phyloP scores from a whole-genome alignment of 2,888 invertebrate species.

The Oxystoma pomonae region DNA sequence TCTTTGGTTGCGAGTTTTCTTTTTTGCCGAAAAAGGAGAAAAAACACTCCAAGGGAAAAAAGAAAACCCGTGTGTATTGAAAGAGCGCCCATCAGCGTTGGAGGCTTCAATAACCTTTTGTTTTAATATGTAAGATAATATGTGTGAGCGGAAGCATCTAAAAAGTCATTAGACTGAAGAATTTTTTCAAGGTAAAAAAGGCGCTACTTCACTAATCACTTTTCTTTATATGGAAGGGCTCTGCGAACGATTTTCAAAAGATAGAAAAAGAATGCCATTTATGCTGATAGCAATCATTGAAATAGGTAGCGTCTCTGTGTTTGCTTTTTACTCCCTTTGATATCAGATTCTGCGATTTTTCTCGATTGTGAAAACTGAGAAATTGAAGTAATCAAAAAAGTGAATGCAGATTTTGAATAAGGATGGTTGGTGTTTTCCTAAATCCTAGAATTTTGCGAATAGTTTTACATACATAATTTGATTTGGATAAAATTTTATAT shows the following conservation, averaged over 20 bases:
- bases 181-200: neutral
- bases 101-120: conserved; percentile 30
- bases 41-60: neutral
- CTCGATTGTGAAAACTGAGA: no score
- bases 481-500: no score
- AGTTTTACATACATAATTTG: no score
- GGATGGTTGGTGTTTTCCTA: no score
- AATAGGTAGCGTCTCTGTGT: no score
- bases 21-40: conserved; percentile 3
- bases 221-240: neutral
- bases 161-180: conserved; percentile 2
- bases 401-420: no score
- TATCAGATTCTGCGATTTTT: no score
- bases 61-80: neutral
- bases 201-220: conserved; percentile 3
- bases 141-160: conserved; percentile 20
- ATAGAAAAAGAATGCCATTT: neutral
- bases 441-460: no score
- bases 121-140: conserved; percentile 33
- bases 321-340: no score
- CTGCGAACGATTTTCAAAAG: neutral
- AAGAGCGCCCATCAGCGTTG: conserved; percentile 3
- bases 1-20: no score
- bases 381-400: no score
- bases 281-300: neutral